These are phyloP conservation scores for Argyrosomus japonicus DNA, from an alignment of 2,113 vertebrate species.

Conservation along the genomic window DNA sequence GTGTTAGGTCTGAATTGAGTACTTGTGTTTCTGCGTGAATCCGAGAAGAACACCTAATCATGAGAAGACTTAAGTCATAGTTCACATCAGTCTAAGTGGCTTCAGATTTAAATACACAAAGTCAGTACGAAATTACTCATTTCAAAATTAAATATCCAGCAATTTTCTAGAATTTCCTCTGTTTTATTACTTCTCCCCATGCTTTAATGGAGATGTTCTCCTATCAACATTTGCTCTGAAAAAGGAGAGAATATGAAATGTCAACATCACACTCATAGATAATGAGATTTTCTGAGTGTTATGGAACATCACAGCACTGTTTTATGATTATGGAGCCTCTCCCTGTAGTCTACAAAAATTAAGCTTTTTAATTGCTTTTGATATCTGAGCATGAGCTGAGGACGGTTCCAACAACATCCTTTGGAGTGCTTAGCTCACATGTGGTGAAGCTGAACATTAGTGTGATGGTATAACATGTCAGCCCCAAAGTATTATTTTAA, in stretches of 20 bases:
- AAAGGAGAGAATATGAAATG: constrained; percentile 19
- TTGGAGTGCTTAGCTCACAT: constrained; percentile 10
- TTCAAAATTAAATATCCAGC: constrained; percentile 15
- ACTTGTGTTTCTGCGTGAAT: constrained; percentile 6
- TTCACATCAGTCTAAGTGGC: constrained; percentile 8
- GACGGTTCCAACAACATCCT: not conserved
- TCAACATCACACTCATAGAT: constrained; percentile 18
- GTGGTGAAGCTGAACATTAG: not conserved
- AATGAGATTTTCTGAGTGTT: constrained; percentile 9
- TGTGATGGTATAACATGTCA: not conserved
- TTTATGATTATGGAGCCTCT: constrained; percentile 6
- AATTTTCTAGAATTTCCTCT: constrained; percentile 21
- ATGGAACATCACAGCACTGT: not conserved
- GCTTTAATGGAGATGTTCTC: constrained; percentile 9
- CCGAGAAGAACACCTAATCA: constrained; percentile 3
- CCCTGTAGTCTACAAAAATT: constrained; percentile 11
- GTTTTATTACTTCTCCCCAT: constrained; percentile 3
- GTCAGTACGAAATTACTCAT: not conserved
- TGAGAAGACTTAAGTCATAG: constrained; percentile 20
- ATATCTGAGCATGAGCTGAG: constrained; percentile 2
- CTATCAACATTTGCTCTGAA: constrained; percentile 13
- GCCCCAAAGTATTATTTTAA: constrained; percentile 1
- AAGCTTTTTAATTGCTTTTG: constrained; percentile 25
- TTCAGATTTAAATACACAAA: constrained; percentile 28
- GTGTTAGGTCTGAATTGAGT: constrained; percentile 22